Base-by-base conservation (phyloP, 2,888 invertebrate genomes). In the Tetragonula carbonaria region DNA sequence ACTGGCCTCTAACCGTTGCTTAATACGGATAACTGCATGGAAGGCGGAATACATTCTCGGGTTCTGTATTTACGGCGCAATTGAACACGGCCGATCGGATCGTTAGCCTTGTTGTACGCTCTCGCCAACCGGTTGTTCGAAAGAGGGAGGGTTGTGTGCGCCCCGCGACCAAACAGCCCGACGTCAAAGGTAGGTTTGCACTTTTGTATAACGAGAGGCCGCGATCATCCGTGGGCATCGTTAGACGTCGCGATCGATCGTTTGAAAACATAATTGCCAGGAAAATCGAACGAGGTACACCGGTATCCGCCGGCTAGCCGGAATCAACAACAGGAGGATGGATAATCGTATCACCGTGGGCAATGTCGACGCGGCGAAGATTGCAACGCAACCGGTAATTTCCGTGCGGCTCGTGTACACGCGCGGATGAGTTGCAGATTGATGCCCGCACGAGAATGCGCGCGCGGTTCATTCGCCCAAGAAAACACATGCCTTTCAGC, bases 271-370 rank as follows among this genome's bases (percentile, higher is more conserved):
- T 88, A 84, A 87, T 88, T 82, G 83, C 45, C 66, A 33, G 63
- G 80, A 86, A 71, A 82, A 70, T 75, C 38, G 59, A 66, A 76
- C 66, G 67, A 65, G 66, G 28, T 28, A 73, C 21, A 28, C 38
- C n/a, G 75, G 45, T 45, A 63, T 66, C 59, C 59, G 77, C 33
- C 11, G 28, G 78, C 13, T 45, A 50, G 51, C 62, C 79, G 86
- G 84, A 81, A 75, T 77, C 59, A 45, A 45, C 59, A 45, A 45
- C 45, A 8, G 45, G 45, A 45, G 45, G 8, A 45, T 45, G 66
- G 67, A 86, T 84, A 86, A 87, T 84, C 75, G 78, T 74, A 86
- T 88, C 82, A 84, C 86, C 81, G 66, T 73, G 74, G 81, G 88
- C 84, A 85, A 88, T 59, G 83, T 86, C 74, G 72, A 75, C 57